Evolutionary conservation across 1,140 invertebrate species (phyloP), one percentile per base, ranked within the genome.

Genomic region (Plectrocnemia conspersa): DNA sequence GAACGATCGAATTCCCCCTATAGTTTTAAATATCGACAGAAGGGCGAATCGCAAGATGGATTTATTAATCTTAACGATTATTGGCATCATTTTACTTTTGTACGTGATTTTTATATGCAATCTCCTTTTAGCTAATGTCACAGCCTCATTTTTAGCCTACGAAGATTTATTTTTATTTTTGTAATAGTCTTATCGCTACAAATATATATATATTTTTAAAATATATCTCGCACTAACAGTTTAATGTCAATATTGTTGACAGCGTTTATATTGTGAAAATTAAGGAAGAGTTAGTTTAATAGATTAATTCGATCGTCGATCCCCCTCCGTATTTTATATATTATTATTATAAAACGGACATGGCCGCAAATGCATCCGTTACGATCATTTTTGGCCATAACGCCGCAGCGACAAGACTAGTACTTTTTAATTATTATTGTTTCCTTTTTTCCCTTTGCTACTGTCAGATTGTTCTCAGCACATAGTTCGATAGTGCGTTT

Each of bases 81-180:
- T 54, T 56, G 54, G 49, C 58, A 24, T 38, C 48, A 48, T 56
- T 45, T 42, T 53, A 38, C 45, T 61, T 54, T 58, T 61, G 52
- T 61, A 61, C 59, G 52, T 58, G 59, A 46, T 53, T 55, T 56
- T 22, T 49, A 55, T 50, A 54, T 52, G 59, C 55, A 54, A 58
- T 58, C 59, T 61, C 59, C 59, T 61, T 61, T 60, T 59, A 59
- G 54, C 59, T 58, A 54, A 58, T 55, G 55, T 61, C 59, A 61
- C 59, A 61, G 59, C 59, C 59, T 58, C 47, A 56, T 38, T 61
- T 58, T 58, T 61, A 61, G 56, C 59, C 59, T 61, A 61, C 48
- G 44, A 50, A 61, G 55, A 61, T 52, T 61, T 57, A n/a, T 61
- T 45, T 55, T 54, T 44, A 50, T 42, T 52, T n/a, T n/a, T n/a